Conservation (phyloP, 2,888 invertebrate species). For the Eilema sororculum region DNA sequence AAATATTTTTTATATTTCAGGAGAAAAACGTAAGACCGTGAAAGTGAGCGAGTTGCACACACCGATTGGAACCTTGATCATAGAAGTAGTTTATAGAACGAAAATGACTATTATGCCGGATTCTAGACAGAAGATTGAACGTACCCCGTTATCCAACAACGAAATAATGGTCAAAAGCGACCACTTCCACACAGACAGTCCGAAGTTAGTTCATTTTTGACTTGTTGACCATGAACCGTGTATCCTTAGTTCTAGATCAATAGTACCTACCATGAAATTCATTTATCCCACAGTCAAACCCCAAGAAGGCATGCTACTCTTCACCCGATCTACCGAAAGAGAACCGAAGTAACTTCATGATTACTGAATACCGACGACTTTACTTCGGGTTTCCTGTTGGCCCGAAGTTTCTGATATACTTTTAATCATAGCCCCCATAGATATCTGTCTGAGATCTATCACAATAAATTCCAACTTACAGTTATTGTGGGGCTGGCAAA, state of each 20-base stretch:
- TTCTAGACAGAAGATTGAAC: constrained; percentile 88
- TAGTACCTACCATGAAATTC: not conserved
- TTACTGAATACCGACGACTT: not conserved
- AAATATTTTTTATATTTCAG: constrained; percentile 69
- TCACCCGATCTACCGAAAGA: not conserved
- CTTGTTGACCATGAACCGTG: not conserved
- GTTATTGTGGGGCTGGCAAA: not conserved
- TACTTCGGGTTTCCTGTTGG: not conserved
- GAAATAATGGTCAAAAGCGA: constrained; percentile 96
- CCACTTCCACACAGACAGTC: constrained; percentile 90
- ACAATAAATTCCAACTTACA: not conserved
- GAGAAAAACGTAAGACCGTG: constrained; percentile 93
- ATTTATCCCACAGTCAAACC: no score
- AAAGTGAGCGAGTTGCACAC: constrained; percentile 95
- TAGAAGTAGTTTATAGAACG: constrained; percentile 95
- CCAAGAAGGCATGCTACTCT: not conserved
- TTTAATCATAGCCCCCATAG: not conserved
- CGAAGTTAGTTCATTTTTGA: constrained; percentile 80
- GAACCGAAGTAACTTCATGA: not conserved
- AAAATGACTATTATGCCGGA: constrained; percentile 96
- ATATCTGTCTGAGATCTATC: not conserved
- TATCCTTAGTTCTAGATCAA: not conserved
- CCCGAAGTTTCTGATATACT: not conserved
- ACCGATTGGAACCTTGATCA: constrained; percentile 93
- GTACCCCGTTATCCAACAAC: constrained; percentile 50